Evolutionary conservation across 1,140 invertebrate species (phyloP).

Genomic region (Apocrypta bakeri): DNA sequence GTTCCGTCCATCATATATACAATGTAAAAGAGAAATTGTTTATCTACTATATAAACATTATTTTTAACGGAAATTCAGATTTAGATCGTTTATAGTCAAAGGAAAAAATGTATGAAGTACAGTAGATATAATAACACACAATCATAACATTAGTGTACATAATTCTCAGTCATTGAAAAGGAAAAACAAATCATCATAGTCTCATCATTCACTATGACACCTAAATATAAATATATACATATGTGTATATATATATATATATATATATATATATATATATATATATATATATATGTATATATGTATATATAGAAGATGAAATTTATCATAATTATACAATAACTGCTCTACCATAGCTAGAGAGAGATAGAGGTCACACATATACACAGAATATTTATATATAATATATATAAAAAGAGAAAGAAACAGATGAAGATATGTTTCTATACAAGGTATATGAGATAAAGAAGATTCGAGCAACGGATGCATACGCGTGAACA

Average conservation of each 20-base stretch:
- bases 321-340: neutral
- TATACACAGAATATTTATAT: conserved; percentile 1
- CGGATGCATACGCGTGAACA: neutral
- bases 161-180: neutral
- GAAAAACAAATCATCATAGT: neutral
- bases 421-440: neutral
- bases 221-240: neutral
- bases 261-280: too few species aligned
- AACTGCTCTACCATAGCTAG: conserved; percentile 23
- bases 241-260: too few species aligned
- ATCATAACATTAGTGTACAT: neutral
- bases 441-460: neutral
- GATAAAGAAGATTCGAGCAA: neutral
- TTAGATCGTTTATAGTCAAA: neutral
- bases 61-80: neutral
- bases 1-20: neutral
- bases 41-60: neutral
- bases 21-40: neutral
- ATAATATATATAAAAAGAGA: conserved; percentile 4
- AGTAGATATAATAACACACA: neutral
- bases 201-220: conserved; percentile 14
- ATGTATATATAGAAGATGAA: neutral
- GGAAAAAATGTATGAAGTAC: neutral
- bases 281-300: too few species aligned
- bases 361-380: conserved; percentile 1